phyloP scores from a whole-genome alignment of 2,113 vertebrate species.

The Crotalus tigris region DNA sequence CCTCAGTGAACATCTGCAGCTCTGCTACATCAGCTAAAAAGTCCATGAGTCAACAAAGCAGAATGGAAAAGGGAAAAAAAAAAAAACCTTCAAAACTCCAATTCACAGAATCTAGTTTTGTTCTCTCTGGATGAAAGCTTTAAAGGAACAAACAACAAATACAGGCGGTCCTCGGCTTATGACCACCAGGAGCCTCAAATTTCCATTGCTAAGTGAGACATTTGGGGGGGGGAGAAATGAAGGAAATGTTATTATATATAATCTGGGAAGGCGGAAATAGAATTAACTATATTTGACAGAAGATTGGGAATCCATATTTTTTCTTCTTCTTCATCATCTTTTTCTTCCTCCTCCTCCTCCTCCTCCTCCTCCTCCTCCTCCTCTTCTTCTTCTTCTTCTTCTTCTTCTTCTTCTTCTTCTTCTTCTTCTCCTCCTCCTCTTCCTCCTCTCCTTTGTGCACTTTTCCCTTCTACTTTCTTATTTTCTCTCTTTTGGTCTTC shows the following conservation, averaged over 20 bases:
- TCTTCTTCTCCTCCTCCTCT: too few species aligned
- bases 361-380: neutral
- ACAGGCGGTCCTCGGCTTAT: neutral
- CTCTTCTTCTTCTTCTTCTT: too few species aligned
- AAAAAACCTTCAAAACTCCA: constrained; percentile 24
- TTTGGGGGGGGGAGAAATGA: too few species aligned
- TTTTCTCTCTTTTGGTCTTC: too few species aligned
- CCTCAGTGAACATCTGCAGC: neutral
- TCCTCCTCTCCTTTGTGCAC: too few species aligned
- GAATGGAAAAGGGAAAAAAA: constrained; percentile 42
- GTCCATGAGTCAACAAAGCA: neutral
- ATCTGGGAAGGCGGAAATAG: neutral
- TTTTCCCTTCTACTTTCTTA: neutral
- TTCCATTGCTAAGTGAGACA: too few species aligned
- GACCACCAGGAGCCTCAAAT: too few species aligned
- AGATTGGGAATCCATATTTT: neutral
- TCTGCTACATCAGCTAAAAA: constrained; percentile 3
- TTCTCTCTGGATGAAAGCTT: constrained; percentile 27
- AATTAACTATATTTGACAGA: neutral
- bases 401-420: too few species aligned
- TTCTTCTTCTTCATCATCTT: neutral
- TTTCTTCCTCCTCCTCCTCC: neutral
- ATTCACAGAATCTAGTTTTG: constrained; percentile 45
- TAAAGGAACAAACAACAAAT: constrained; percentile 7
- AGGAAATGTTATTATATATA: neutral